Evolutionary conservation across 2,797 vertebrate genomes (phyloP).

Genomic region (Eulemur albifrons): DNA sequence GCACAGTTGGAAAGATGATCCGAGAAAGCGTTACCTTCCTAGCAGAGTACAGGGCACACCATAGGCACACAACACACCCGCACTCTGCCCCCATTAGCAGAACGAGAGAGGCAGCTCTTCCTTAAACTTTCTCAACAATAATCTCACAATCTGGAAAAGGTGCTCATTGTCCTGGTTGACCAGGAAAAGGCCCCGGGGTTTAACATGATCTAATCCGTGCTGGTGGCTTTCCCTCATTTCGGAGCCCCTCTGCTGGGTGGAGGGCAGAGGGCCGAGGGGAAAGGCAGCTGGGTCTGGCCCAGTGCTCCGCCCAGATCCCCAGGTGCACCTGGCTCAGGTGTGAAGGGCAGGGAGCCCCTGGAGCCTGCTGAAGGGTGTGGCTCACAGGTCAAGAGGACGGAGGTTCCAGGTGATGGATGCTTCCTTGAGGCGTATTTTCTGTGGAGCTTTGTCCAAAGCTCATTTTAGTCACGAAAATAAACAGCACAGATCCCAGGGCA

Average conservation of each 20-base stretch:
- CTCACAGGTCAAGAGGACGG: neutral
- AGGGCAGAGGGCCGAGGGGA: neutral
- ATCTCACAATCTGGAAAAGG: neutral
- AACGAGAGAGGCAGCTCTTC: neutral
- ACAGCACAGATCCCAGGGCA: neutral
- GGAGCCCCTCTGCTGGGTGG: neutral
- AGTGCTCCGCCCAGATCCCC: neutral
- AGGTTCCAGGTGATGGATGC: too few relatives aligned
- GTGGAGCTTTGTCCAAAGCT: neutral
- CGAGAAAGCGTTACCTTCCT: accelerated
- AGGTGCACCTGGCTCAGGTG: neutral
- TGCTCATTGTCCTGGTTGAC: neutral
- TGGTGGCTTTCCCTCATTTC: neutral
- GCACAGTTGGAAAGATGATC: accelerated
- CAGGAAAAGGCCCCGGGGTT: conserved; percentile 18
- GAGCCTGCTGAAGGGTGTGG: neutral
- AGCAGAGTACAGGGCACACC: accelerated
- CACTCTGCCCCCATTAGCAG: neutral
- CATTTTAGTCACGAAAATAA: neutral
- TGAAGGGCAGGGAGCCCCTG: neutral
- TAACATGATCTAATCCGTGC: neutral
- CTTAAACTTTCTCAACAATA: neutral
- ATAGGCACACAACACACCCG: accelerated
- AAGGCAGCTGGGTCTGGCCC: neutral
- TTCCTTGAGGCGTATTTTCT: neutral